Percentiles rank a stretch among this genome's conserved stretches.
phyloP scores from a whole-genome alignment of 2,113 vertebrate genomes.

The Cavia aperea region DNA sequence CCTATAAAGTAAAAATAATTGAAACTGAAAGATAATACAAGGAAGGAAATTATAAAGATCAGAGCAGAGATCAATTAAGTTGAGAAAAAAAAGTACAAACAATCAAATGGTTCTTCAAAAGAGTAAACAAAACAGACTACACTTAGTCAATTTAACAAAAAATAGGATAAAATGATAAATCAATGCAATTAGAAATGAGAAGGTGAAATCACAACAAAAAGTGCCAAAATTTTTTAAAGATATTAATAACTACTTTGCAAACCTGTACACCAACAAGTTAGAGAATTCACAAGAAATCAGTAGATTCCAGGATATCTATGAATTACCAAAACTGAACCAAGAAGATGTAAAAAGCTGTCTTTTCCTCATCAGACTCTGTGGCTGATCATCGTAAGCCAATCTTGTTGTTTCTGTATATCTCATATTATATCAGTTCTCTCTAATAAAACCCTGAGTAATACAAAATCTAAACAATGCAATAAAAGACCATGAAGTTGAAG shows the following conservation, averaged over 20 bases:
- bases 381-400: too few relatives aligned
- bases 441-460: too few relatives aligned
- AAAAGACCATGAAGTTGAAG: background rate
- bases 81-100: background rate
- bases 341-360: background rate
- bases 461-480: background rate
- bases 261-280: background rate
- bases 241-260: background rate
- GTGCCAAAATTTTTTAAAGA: background rate
- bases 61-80: background rate
- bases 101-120: background rate
- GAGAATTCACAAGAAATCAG: background rate
- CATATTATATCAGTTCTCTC: too few relatives aligned
- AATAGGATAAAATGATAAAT: background rate
- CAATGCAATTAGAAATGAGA: background rate
- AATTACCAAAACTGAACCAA: background rate
- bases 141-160: background rate
- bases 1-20: background rate
- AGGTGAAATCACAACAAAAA: background rate
- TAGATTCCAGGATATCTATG: background rate
- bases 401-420: too few relatives aligned
- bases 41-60: background rate
- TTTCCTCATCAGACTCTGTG: too few relatives aligned
- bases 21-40: background rate
- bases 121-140: background rate